Evolutionary conservation across 2,888 invertebrate species (phyloP).

Genomic region (Zootermopsis nevadensis): DNA sequence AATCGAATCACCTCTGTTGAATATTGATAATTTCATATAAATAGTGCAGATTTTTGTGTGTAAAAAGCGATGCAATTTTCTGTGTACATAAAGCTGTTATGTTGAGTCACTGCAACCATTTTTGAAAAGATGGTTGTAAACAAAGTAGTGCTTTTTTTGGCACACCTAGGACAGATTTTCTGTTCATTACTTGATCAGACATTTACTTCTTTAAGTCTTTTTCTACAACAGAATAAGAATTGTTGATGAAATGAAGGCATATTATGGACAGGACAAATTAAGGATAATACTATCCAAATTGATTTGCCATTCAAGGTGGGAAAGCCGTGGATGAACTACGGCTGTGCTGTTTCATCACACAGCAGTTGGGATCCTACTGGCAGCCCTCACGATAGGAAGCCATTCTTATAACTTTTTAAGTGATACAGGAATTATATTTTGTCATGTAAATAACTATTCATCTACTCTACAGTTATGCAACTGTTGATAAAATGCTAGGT

Average conservation of each 20-base stretch:
- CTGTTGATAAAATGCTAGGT: slow-evolving; percentile 36
- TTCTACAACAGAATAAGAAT: slow-evolving; percentile 21
- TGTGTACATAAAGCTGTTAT: slow-evolving; percentile 50
- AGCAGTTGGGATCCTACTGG: not conserved
- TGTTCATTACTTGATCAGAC: slow-evolving; percentile 38
- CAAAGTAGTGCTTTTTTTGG: slow-evolving; percentile 49
- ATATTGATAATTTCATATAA: slow-evolving; percentile 43
- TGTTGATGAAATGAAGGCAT: not conserved
- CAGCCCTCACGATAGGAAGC: slow-evolving; percentile 4
- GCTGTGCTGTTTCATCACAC: slow-evolving; percentile 15
- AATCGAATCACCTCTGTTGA: slow-evolving; percentile 49
- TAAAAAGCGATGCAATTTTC: slow-evolving; percentile 47
- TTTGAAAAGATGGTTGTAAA: slow-evolving; percentile 41
- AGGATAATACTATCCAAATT: slow-evolving; percentile 1
- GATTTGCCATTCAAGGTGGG: slow-evolving; percentile 10
- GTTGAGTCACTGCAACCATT: slow-evolving; percentile 45
- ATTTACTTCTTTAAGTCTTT: slow-evolving; percentile 40
- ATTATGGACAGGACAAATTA: slow-evolving; percentile 3
- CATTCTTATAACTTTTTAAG: slow-evolving; percentile 41
- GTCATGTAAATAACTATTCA: slow-evolving; percentile 43
- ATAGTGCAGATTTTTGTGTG: slow-evolving; percentile 44
- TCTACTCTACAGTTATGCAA: slow-evolving; percentile 24
- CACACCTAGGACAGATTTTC: slow-evolving; percentile 43
- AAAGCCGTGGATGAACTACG: slow-evolving; percentile 13
- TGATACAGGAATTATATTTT: slow-evolving; percentile 43